A percentile compares a stretch with the other conserved stretches of the same genome.
Evolutionary conservation across 1,140 invertebrate species (phyloP).

Genomic region (Wasmannia auropunctata): DNA sequence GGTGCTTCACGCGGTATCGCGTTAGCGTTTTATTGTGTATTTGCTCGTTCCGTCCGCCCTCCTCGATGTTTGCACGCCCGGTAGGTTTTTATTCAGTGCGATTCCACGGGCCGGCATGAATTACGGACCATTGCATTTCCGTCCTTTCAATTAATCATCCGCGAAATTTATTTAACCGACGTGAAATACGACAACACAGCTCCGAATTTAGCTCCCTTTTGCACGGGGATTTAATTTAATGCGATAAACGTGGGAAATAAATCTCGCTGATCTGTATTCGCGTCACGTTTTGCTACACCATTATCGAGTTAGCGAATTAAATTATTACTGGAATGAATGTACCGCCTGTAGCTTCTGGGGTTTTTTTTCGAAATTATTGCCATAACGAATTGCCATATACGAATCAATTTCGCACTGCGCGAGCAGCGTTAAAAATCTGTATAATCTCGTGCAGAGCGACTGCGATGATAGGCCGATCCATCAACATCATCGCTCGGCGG

Average conservation of each 20-base stretch:
- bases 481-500: neutral
- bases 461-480: neutral
- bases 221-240: conserved; percentile 32
- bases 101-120: neutral
- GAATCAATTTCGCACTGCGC: neutral
- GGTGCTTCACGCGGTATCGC: neutral
- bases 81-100: conserved; percentile 6
- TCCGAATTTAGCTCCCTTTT: conserved; percentile 10
- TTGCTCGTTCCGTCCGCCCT: neutral
- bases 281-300: neutral
- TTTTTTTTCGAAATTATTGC: neutral
- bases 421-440: neutral
- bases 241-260: conserved; percentile 44
- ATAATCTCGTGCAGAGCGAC: neutral
- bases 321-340: conserved; percentile 18
- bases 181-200: conserved; percentile 22
- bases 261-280: conserved; percentile 16
- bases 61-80: neutral
- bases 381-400: neutral
- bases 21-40: conserved; percentile 12
- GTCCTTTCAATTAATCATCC: conserved; percentile 39
- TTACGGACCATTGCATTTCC: conserved; percentile 38
- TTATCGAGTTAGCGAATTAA: conserved; percentile 41
- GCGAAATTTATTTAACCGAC: conserved; percentile 40
- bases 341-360: neutral